Percentiles rank a stretch among this genome's conserved stretches.
Evolutionary conservation across 2,113 vertebrate species (phyloP).

Genomic region (Megalops atlanticus): DNA sequence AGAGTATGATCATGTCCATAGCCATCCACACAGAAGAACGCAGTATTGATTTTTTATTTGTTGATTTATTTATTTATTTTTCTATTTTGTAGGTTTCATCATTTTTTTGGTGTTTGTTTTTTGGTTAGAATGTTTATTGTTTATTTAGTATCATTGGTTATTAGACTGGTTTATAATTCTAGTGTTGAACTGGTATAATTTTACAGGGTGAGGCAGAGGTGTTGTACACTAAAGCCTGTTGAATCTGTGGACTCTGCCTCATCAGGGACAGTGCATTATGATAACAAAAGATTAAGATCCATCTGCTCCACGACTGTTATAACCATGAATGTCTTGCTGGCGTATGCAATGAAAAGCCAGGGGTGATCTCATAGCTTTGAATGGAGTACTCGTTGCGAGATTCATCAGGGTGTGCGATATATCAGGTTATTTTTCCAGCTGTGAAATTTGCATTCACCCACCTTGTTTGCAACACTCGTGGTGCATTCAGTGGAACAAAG

Average conservation of each 20-base stretch:
- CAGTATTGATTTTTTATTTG: neutral
- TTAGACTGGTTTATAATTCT: too few relatives aligned
- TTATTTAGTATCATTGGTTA: too few relatives aligned
- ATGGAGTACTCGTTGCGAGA: neutral
- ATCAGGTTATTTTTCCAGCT: neutral
- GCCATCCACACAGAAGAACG: neutral
- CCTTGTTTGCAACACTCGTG: neutral
- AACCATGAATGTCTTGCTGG: neutral
- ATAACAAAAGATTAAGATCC: constrained; percentile 1
- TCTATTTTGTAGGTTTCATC: too few relatives aligned
- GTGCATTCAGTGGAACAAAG: neutral
- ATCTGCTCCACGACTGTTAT: neutral
- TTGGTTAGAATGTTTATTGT: too few relatives aligned
- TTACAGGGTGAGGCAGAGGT: constrained; percentile 8
- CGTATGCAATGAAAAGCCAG: neutral
- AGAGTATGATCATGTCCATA: neutral
- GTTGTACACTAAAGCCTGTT: neutral
- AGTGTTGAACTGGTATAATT: neutral
- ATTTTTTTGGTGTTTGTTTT: too few relatives aligned
- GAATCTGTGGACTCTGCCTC: constrained; percentile 3
- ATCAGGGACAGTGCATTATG: neutral
- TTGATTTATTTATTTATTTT: too few relatives aligned
- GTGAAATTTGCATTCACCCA: neutral
- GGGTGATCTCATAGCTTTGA: neutral
- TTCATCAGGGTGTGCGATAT: neutral